These are phyloP conservation scores for Entomobrya proxima DNA, from an alignment of 2,888 invertebrate species.

Conservation along the genomic window DNA sequence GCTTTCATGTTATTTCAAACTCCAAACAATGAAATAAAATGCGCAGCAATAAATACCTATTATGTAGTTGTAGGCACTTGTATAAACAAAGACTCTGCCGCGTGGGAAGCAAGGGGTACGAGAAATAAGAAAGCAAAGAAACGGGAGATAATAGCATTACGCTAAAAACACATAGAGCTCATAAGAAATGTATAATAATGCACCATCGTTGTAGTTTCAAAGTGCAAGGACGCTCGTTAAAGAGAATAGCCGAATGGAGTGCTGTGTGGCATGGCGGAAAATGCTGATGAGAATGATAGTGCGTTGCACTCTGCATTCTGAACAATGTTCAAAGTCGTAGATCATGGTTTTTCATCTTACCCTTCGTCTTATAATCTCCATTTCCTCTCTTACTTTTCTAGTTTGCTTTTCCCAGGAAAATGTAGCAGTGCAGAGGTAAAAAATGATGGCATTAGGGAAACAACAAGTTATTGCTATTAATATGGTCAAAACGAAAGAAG, in stretches of 20 bases:
- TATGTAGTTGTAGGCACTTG: slow-evolving; percentile 3
- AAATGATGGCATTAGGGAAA: neutral
- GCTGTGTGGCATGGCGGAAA: too few relatives aligned
- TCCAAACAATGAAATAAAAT: slow-evolving; percentile 32
- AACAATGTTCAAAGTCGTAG: slow-evolving; percentile 19
- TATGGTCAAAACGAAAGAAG: neutral
- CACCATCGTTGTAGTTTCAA: neutral
- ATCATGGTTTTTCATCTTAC: slow-evolving; percentile 47
- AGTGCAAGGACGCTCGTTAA: slow-evolving; percentile 32
- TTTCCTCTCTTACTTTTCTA: slow-evolving; percentile 7
- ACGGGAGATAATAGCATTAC: neutral
- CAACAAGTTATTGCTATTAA: slow-evolving; percentile 44
- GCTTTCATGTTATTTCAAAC: slow-evolving; percentile 44
- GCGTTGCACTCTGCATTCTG: slow-evolving; percentile 29
- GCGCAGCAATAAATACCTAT: slow-evolving; percentile 26
- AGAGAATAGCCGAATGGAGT: too few relatives aligned
- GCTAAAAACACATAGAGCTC: neutral
- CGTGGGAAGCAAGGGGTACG: slow-evolving; percentile 8
- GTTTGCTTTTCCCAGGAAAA: slow-evolving; percentile 32
- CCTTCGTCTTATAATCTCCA: slow-evolving; percentile 4
- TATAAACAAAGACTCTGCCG: neutral
- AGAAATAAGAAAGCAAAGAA: neutral
- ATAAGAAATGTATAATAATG: neutral
- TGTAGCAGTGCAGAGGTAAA: neutral
- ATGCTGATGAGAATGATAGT: neutral